phyloP scores from a whole-genome alignment of 2,888 invertebrate genomes.

The Mechanitis messenoides region DNA sequence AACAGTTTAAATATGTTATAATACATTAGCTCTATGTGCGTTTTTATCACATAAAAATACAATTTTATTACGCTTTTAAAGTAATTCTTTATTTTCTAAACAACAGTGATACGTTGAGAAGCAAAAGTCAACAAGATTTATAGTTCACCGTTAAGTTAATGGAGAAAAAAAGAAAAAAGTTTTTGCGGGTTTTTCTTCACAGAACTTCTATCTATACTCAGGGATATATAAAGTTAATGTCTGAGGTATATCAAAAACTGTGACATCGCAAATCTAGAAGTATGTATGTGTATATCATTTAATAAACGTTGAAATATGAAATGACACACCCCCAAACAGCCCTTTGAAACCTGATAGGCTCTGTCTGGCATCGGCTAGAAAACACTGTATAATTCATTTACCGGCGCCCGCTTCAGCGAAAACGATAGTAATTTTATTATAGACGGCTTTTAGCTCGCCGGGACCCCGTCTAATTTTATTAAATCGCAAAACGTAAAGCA shows the following conservation, averaged over 20 bases:
- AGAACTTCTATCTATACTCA: conserved; percentile 21
- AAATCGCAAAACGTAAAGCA: conserved; percentile 33
- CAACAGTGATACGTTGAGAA: conserved; percentile 32
- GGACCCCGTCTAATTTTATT: conserved; percentile 37
- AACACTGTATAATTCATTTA: conserved; percentile 39
- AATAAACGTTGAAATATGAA: conserved; percentile 13
- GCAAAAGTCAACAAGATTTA: conserved; percentile 60
- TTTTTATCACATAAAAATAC: neutral
- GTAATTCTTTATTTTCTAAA: conserved; percentile 24
- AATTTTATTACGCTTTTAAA: conserved; percentile 9
- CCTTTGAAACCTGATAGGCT: conserved; percentile 37
- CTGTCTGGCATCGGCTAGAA: conserved; percentile 33
- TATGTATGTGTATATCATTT: neutral
- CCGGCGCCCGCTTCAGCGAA: conserved; percentile 34
- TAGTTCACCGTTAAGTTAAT: conserved; percentile 59
- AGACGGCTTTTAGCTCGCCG: conserved; percentile 39
- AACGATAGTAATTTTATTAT: conserved; percentile 41
- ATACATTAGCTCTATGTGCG: too few relatives aligned
- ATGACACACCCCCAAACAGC: conserved; percentile 24
- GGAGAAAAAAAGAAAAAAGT: conserved; percentile 63
- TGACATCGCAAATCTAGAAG: too few relatives aligned
- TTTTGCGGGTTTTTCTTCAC: conserved; percentile 38
- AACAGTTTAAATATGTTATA: too few relatives aligned
- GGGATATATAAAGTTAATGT: too few relatives aligned
- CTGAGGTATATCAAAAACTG: too few relatives aligned